Base-by-base conservation (phyloP, 2,113 vertebrate species). In the Pogona vitticeps region DNA sequence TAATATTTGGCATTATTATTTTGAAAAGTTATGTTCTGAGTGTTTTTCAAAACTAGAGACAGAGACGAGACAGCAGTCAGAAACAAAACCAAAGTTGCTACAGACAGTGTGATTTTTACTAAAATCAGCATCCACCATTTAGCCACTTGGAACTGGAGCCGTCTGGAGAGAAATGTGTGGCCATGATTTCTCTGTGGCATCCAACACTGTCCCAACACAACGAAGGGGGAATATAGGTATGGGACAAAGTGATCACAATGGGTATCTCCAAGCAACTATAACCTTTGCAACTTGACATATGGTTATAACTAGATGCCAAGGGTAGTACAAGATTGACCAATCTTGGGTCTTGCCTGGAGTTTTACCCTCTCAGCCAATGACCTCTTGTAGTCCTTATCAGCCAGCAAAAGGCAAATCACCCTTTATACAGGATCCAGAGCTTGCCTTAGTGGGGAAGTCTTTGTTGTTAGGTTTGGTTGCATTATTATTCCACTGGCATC, bases 1-100 rank as follows among this genome's bases (percentile, higher is more conserved):
- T 82, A 33, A 68, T 77, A 1, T 46, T 92, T 93, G 81, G 1
- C 61, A 72, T 88, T 84, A 77, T 76, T 31, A 10, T 17, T 76
- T 15, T 40, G 85, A 80, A 84, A 5, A 3, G 5, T 23, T 31
- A n/a, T 26, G 3, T 80, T 80, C 63, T 38, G 59, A 6, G 20
- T 38, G 4, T 79, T 79, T 79, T n/a, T 79, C 52, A 83, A 52
- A 52, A 52, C 5, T 10, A 52, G 46, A 52, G 46, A 52, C 46
- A 52, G 46, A 52, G 46, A 52, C 10, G 5, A 52, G 46, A 52
- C 46, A 6, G 13, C 28, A 7, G 1, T 72, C 0, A 1, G 3
- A 3, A 0, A 13, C 3, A 78, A 58, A 12, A 77, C 40, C 63
- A 0, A 86, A 10, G 1, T 2, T 9, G 2, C 33, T 67, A 1